These are phyloP conservation scores for Centruroides vittatus DNA, from an alignment of 1,140 invertebrate genomes.

Conservation along the genomic window DNA sequence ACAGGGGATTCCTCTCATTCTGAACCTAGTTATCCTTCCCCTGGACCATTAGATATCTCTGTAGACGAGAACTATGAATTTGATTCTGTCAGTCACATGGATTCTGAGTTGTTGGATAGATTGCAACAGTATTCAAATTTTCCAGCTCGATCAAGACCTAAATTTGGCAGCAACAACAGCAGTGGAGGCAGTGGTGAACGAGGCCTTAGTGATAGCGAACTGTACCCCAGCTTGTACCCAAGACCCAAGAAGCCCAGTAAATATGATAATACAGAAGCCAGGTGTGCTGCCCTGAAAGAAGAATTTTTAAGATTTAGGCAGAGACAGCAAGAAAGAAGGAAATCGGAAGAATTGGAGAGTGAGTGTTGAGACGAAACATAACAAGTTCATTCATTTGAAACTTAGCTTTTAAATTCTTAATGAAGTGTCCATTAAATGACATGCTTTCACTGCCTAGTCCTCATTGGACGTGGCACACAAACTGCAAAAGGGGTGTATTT, in stretches of 20 bases:
- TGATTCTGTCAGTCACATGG: constrained; percentile 40
- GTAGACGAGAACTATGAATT: constrained; percentile 94
- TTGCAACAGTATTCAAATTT: constrained; percentile 7
- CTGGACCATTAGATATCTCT: constrained; percentile 44
- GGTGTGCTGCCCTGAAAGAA: constrained; percentile 86
- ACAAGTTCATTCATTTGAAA: no score
- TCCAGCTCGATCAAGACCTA: constrained; percentile 16
- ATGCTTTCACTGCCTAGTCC: no score
- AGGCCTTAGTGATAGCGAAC: constrained; percentile 29
- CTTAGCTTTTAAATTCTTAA: no score
- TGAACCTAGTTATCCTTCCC: constrained; percentile 16
- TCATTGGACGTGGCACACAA: no score
- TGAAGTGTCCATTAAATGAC: no score
- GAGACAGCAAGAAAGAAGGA: constrained; percentile 53
- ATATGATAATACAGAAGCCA: constrained; percentile 53
- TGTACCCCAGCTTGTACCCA: constrained; percentile 24
- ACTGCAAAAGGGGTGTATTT: no score
- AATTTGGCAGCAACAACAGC: no score
- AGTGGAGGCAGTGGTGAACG: constrained; percentile 18
- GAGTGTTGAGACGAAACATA: constrained; percentile 17
- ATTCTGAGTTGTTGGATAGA: constrained; percentile 26
- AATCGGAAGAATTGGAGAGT: constrained; percentile 23
- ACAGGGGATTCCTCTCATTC: not conserved
- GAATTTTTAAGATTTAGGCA: constrained; percentile 86
- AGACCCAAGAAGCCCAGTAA: constrained; percentile 28